These are phyloP conservation scores for Suricata suricatta DNA, from an alignment of 2,113 vertebrate species.

Conservation along the genomic window DNA sequence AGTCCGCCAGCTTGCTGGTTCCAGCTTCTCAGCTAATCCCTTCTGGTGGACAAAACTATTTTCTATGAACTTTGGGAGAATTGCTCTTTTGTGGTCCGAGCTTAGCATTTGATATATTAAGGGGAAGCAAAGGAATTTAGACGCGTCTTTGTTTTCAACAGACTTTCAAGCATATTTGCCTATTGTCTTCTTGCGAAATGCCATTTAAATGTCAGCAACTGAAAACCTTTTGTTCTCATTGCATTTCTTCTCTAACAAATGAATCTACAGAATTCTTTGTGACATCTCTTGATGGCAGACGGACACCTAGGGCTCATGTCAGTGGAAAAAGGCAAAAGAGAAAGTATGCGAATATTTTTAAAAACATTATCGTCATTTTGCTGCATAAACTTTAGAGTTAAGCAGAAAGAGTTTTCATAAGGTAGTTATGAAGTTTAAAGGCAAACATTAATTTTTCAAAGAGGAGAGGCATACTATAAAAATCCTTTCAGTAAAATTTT, in stretches of 20 bases:
- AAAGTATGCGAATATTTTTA: neutral
- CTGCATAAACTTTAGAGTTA: neutral
- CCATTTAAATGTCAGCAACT: conserved; percentile 71
- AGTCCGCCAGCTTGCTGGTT: neutral
- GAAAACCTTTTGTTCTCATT: conserved; percentile 50
- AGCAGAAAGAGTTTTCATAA: neutral
- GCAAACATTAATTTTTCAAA: neutral
- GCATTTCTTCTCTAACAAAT: conserved; percentile 26
- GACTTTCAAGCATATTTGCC: conserved; percentile 31
- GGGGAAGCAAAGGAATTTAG: conserved; percentile 35
- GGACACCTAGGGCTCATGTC: conserved; percentile 2
- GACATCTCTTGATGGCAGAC: neutral
- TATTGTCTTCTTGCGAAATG: conserved; percentile 65
- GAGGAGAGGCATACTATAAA: neutral
- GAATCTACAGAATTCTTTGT: conserved; percentile 39
- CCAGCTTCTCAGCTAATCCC: neutral
- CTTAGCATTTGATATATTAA: neutral
- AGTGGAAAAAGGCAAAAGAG: neutral
- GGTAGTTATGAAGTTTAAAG: neutral
- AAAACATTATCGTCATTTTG: neutral
- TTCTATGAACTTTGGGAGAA: neutral
- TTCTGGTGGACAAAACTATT: neutral
- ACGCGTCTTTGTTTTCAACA: conserved; percentile 51
- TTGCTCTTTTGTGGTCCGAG: neutral
- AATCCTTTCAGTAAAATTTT: neutral